Evolutionary conservation across 2,888 invertebrate genomes (phyloP), one percentile per base, ranked within the genome.

Genomic region (Gisinianus flammeolus): DNA sequence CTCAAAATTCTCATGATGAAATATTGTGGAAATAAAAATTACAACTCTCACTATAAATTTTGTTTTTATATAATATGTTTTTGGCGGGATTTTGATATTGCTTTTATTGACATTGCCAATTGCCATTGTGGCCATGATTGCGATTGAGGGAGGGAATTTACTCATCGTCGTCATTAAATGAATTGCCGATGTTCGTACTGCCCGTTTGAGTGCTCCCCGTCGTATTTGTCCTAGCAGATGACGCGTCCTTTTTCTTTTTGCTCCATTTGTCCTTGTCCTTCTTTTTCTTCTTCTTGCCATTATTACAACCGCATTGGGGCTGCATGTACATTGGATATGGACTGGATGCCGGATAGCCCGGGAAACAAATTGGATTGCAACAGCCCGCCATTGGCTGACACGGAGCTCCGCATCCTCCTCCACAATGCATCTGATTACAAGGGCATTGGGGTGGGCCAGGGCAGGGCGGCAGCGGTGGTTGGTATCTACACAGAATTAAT

Each of bases 281-380:
- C 64, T 74, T 74, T 62, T 74, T 74, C 10, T 64, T 26, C 44
- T 74, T 74, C 26, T 66, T 66, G 12, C 62, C 28, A 22, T 66
- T 66, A 12, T 35, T 19, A 35, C 58, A 58, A n/a, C n/a, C n/a
- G n/a, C n/a, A n/a, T n/a, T n/a, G n/a, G n/a, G n/a, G n/a, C n/a
- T n/a, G n/a, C n/a, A n/a, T n/a, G 16, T 24, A 19, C 72, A 33
- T 35, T 19, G 31, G 33, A 31, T 62, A 58, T 10, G 62, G 62
- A 58, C 64, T n/a, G n/a, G n/a, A 22, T 2, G 12, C 12, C 6
- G 33, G 56, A 72, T 73, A 64, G 5, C 31, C 30, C 5, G 64
- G 73, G 44, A 74, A 74, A 35, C 73, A 74, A 10, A 66, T 44
- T 16, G 72, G 72, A 58, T 35, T 12, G 28, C 67, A 67, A 35